Evolutionary conservation across 2,888 invertebrate species (phyloP).

Genomic region (Caenorhabditis drosophilae): DNA sequence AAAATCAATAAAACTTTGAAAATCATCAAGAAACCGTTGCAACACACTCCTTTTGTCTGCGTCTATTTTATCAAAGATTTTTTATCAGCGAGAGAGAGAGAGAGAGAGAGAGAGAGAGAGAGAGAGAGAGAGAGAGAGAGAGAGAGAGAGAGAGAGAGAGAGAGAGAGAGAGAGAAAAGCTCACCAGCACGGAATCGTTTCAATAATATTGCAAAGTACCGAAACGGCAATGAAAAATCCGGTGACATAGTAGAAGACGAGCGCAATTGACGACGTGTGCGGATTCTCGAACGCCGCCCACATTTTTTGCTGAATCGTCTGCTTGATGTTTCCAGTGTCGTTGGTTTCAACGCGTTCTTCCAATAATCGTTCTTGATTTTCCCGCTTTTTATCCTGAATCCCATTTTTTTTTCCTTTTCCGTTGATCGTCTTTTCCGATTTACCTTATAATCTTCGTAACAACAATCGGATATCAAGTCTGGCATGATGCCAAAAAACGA

Average conservation of each 20-base stretch:
- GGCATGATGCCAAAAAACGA: constrained; percentile 98
- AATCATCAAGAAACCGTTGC: too few relatives aligned
- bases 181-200: constrained; percentile 73
- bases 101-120: too few relatives aligned
- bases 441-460: constrained; percentile 98
- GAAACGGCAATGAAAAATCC: constrained; percentile 96
- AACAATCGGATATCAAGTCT: constrained; percentile 91
- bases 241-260: constrained; percentile 99
- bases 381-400: constrained; percentile 84
- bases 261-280: constrained; percentile 96
- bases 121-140: too few relatives aligned
- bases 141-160: too few relatives aligned
- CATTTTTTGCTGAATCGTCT: constrained; percentile 75
- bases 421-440: too few relatives aligned
- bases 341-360: constrained; percentile 77
- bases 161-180: too few relatives aligned
- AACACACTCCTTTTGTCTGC: too few relatives aligned
- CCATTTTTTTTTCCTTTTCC: background rate
- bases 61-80: too few relatives aligned
- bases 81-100: too few relatives aligned
- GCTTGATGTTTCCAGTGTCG: constrained; percentile 55
- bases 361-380: constrained; percentile 96
- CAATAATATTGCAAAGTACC: constrained; percentile 98
- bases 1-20: background rate
- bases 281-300: constrained; percentile 99